Conservation (phyloP, 1,140 invertebrate species). For the Aphidius gifuensis region DNA sequence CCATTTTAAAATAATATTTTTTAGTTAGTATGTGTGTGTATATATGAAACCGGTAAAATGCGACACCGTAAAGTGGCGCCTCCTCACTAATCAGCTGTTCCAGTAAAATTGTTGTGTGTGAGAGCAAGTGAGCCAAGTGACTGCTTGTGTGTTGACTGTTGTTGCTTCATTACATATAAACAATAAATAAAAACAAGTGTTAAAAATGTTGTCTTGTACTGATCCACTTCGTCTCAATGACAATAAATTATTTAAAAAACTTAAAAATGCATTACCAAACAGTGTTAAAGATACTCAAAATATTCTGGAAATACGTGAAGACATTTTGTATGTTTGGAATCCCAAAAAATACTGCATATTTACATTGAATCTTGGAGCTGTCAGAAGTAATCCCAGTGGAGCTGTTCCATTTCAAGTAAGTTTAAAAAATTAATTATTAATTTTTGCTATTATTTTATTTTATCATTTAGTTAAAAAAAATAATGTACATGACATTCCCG, state of each 20-base stretch:
- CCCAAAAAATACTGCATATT: slow-evolving; percentile 62
- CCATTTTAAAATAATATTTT: too few relatives aligned
- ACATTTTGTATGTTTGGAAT: slow-evolving; percentile 65
- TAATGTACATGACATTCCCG: too few relatives aligned
- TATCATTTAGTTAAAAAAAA: too few relatives aligned
- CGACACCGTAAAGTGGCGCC: too few relatives aligned
- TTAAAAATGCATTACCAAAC: slow-evolving; percentile 57
- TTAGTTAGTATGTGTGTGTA: too few relatives aligned
- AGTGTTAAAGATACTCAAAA: slow-evolving; percentile 60
- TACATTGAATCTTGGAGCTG: slow-evolving; percentile 59
- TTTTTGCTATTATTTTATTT: too few relatives aligned
- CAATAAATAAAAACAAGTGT: background rate
- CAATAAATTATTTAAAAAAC: slow-evolving; percentile 59
- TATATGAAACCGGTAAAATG: too few relatives aligned
- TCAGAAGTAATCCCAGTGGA: slow-evolving; percentile 52
- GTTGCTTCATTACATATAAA: too few relatives aligned
- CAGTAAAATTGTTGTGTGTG: too few relatives aligned
- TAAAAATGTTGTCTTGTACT: slow-evolving; percentile 57
- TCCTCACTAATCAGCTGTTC: too few relatives aligned
- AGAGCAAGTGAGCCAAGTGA: too few relatives aligned
- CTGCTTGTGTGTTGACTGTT: too few relatives aligned
- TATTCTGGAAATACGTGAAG: slow-evolving; percentile 62
- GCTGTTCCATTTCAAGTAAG: slow-evolving; percentile 61
- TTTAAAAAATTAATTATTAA: background rate
- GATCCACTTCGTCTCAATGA: slow-evolving; percentile 58